Conservation (phyloP, 2,797 vertebrate species). For the Hydrocynus forskahlii region DNA sequence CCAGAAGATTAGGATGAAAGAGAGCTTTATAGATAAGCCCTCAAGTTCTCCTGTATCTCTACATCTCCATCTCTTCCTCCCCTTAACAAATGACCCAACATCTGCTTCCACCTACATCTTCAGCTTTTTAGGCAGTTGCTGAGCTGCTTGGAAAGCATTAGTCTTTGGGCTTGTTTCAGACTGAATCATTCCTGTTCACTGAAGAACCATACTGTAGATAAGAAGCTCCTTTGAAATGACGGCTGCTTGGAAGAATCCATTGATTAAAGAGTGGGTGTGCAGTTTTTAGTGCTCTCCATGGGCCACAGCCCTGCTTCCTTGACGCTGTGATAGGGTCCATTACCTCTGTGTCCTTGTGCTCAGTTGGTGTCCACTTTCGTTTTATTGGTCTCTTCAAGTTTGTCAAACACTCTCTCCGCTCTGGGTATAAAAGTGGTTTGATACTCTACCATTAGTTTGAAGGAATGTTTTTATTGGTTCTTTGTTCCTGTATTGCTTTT, state of each 20-base stretch:
- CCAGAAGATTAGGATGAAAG: conserved; percentile 72
- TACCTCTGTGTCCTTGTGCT: conserved; percentile 45
- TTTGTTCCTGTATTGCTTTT: conserved; percentile 30
- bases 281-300: neutral
- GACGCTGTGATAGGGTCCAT: conserved; percentile 34
- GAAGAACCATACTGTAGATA: conserved; percentile 46
- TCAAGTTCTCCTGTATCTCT: conserved; percentile 60
- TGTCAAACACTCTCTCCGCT: conserved; percentile 34
- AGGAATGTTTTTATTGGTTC: conserved; percentile 32
- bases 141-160: conserved; percentile 12
- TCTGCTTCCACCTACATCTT: conserved; percentile 62
- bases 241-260: conserved; percentile 43
- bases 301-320: neutral
- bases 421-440: conserved; percentile 36
- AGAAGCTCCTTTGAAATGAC: conserved; percentile 47
- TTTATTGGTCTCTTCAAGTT: conserved; percentile 55
- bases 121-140: conserved; percentile 44
- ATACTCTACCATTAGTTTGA: conserved; percentile 36
- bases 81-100: conserved; percentile 65
- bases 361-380: conserved; percentile 51
- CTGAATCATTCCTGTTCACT: conserved; percentile 42
- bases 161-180: conserved; percentile 14
- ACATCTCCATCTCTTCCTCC: conserved; percentile 64
- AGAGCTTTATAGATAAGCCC: conserved; percentile 58
- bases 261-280: conserved; percentile 46